These are phyloP conservation scores for Cheiracanthium punctorium DNA, from an alignment of 2,888 invertebrate species.

Conservation along the genomic window DNA sequence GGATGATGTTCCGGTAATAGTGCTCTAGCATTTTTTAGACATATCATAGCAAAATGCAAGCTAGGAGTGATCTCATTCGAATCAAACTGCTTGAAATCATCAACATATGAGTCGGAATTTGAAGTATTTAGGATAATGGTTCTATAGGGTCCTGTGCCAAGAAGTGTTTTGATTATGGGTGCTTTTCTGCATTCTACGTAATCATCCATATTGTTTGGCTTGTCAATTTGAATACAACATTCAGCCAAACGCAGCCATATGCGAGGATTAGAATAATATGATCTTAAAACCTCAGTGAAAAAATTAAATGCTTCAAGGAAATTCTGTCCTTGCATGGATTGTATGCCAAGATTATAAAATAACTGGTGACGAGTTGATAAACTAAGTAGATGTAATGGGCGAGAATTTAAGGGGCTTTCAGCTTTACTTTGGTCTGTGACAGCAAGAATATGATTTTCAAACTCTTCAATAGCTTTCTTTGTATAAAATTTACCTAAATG, in stretches of 20 bases:
- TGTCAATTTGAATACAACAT: constrained; percentile 86
- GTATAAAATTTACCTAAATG: constrained; percentile 87
- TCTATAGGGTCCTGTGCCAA: constrained; percentile 80
- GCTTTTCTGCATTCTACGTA: constrained; percentile 29
- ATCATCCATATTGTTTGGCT: constrained; percentile 74
- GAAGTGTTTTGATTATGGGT: constrained; percentile 63
- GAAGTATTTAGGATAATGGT: constrained; percentile 80
- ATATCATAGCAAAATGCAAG: constrained; percentile 91
- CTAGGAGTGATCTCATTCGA: constrained; percentile 91
- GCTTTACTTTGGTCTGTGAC: neutral
- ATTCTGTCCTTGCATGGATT: constrained; percentile 87
- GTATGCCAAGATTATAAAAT: constrained; percentile 89
- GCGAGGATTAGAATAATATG: constrained; percentile 90
- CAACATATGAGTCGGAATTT: neutral
- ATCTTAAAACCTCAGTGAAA: constrained; percentile 88
- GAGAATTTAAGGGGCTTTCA: constrained; percentile 77
- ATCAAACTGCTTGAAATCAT: constrained; percentile 78
- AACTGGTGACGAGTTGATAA: constrained; percentile 74
- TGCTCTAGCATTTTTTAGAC: constrained; percentile 88
- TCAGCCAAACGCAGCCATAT: constrained; percentile 95
- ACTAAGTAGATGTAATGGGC: constrained; percentile 81
- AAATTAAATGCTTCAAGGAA: constrained; percentile 92
- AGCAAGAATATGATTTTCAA: constrained; percentile 77
- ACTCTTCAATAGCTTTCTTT: constrained; percentile 86
- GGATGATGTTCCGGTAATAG: constrained; percentile 80